Conservation (phyloP, 2,113 vertebrate genomes). For the Nycticebus coucang region DNA sequence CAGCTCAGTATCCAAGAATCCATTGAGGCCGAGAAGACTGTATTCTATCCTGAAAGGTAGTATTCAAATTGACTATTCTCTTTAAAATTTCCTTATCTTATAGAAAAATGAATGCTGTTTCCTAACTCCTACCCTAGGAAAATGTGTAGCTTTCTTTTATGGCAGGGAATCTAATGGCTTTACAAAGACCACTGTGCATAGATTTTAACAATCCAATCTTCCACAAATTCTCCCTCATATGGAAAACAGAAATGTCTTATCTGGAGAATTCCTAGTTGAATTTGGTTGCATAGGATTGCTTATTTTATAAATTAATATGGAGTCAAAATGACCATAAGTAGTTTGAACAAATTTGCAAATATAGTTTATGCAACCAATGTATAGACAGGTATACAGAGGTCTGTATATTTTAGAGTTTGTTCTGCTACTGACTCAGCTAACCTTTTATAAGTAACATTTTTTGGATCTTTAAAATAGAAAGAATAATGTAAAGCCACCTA, state of each 20-base stretch:
- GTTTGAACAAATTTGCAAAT: neutral
- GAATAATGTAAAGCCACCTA: neutral
- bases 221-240: neutral
- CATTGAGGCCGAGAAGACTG: conserved; percentile 76
- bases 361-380: neutral
- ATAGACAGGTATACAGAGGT: neutral
- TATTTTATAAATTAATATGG: neutral
- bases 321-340: neutral
- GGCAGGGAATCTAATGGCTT: neutral
- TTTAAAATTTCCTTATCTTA: neutral
- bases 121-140: neutral
- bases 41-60: conserved; percentile 85
- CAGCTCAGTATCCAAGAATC: conserved; percentile 89
- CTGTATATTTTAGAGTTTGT: neutral
- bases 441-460: neutral
- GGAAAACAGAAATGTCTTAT: neutral
- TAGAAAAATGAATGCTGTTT: neutral
- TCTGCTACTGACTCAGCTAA: neutral
- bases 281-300: neutral
- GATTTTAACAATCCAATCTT: neutral
- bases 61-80: neutral
- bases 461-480: neutral
- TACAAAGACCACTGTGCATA: neutral
- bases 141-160: neutral
- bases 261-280: neutral